A percentile compares a stretch with the other conserved stretches of the same genome.
Evolutionary conservation across 2,113 vertebrate genomes (phyloP).

Genomic region (Grammomys dolichurus): DNA sequence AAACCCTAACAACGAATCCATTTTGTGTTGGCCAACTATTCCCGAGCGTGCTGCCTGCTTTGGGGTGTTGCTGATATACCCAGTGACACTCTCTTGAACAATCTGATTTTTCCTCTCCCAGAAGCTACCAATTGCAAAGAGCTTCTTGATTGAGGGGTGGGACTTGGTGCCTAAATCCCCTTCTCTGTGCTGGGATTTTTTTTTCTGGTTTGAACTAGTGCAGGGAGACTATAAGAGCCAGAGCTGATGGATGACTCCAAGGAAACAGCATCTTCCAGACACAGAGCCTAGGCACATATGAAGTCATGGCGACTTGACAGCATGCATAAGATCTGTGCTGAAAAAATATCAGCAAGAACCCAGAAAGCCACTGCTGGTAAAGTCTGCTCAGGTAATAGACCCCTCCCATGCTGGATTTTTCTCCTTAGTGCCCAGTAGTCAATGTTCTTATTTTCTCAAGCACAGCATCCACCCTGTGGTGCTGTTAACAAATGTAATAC

Average conservation of each 20-base stretch:
- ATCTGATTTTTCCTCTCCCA: neutral
- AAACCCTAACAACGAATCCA: neutral
- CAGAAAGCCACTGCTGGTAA: neutral
- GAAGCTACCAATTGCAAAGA: neutral
- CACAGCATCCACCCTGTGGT: neutral
- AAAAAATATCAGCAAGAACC: neutral
- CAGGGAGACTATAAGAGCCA: neutral
- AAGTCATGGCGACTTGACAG: neutral
- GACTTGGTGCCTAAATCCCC: neutral
- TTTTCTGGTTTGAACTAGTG: neutral
- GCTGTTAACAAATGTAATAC: conserved; percentile 70
- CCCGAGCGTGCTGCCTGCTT: neutral
- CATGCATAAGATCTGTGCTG: neutral
- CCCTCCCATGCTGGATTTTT: neutral
- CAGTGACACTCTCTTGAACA: neutral
- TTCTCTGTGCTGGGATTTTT: neutral
- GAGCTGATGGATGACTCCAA: neutral
- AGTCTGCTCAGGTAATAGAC: neutral
- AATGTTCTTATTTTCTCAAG: conserved; percentile 57
- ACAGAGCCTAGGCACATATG: neutral
- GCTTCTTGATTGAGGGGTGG: neutral
- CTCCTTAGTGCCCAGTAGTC: neutral
- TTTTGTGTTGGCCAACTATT: neutral
- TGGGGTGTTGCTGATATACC: no score
- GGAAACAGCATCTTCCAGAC: neutral